A percentile compares a stretch with the other conserved stretches of the same genome.
These are phyloP conservation scores for Elanoides forficatus DNA, from an alignment of 2,113 vertebrate species.

Conservation along the genomic window DNA sequence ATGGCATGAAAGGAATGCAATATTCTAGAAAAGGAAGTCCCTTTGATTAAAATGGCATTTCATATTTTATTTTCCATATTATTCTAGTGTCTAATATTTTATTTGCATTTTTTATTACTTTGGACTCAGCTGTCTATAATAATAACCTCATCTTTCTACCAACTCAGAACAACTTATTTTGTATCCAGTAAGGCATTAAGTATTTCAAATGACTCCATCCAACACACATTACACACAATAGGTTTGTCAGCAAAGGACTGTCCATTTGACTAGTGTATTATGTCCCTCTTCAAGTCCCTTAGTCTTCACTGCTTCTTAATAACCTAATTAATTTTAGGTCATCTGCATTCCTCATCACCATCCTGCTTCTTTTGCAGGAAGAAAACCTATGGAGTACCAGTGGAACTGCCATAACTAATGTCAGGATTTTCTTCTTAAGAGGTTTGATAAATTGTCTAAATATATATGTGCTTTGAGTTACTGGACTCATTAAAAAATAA, in stretches of 20 bases:
- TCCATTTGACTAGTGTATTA: background rate
- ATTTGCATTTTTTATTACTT: background rate
- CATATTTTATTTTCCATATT: background rate
- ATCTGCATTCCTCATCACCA: background rate
- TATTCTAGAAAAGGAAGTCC: background rate
- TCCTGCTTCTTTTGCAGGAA: background rate
- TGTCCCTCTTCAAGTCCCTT: background rate
- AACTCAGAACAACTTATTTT: background rate
- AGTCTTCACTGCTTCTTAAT: background rate
- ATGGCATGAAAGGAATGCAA: background rate
- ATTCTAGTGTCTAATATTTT: background rate
- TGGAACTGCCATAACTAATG: background rate
- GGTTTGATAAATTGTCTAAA: conserved; percentile 51
- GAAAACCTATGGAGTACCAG: background rate
- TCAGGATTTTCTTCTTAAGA: conserved; percentile 50
- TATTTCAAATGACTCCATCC: background rate
- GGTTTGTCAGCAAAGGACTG: background rate
- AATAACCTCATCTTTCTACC: background rate
- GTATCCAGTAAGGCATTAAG: background rate
- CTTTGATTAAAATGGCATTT: background rate
- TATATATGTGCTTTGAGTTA: conserved; percentile 43
- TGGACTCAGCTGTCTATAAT: background rate
- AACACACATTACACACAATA: background rate
- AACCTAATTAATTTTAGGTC: background rate
- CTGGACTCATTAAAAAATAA: conserved; percentile 54